These are phyloP conservation scores for Ophion obscuratus DNA, from an alignment of 2,888 invertebrate genomes.

Conservation along the genomic window DNA sequence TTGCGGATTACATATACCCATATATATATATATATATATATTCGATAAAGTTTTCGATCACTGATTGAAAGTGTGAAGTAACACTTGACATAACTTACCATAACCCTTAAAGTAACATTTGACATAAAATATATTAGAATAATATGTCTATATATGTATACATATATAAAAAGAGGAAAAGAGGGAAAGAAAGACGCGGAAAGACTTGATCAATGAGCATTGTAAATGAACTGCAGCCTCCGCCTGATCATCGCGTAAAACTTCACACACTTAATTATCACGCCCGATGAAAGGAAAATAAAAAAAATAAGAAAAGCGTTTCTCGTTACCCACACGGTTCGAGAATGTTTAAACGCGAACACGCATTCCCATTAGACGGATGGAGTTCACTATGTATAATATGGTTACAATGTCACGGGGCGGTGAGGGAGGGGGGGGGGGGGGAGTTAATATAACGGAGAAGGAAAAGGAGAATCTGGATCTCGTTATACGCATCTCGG, in stretches of 20 bases:
- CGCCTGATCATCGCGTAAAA: not conserved
- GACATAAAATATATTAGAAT: too few species aligned
- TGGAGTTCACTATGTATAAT: not conserved
- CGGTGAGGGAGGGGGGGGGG: too few species aligned
- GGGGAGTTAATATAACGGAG: not conserved
- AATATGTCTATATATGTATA: too few species aligned
- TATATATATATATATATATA: too few species aligned
- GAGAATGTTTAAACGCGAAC: not conserved
- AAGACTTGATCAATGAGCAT: not conserved
- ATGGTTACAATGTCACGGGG: not conserved
- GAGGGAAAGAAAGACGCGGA: too few species aligned
- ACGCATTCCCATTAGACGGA: not conserved
- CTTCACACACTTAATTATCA: not conserved
- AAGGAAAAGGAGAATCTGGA: slow-evolving; percentile 50
- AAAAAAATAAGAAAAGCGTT: slow-evolving; percentile 3
- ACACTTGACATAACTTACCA: too few species aligned
- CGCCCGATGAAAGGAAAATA: not conserved
- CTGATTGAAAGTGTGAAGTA: too few species aligned
- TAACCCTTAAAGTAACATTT: too few species aligned
- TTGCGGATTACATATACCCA: too few species aligned
- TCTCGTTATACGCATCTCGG: slow-evolving; percentile 53
- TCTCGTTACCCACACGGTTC: not conserved
- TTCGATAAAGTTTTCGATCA: too few species aligned
- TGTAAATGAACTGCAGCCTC: not conserved
- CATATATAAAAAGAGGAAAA: too few species aligned